Evolutionary conservation across 2,113 vertebrate species (phyloP).

Genomic region (Oceanites oceanicus): DNA sequence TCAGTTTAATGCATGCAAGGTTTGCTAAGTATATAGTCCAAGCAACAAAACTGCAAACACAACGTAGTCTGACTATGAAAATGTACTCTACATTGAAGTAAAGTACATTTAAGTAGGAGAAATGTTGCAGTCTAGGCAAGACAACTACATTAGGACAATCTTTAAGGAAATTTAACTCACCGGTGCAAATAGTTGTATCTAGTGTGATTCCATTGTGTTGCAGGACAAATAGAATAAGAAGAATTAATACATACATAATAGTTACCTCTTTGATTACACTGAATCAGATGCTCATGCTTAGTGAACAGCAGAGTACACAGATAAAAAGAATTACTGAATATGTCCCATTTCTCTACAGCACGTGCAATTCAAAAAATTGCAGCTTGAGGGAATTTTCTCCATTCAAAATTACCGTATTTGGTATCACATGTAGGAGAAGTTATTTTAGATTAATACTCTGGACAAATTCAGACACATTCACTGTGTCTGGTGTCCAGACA

Average conservation of each 20-base stretch:
- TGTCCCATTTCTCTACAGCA: conserved; percentile 30
- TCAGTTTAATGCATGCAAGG: conserved; percentile 70
- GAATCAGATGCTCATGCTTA: conserved; percentile 73
- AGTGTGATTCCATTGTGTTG: conserved; percentile 95
- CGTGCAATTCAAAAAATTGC: conserved; percentile 39
- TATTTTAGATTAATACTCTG: conserved; percentile 18
- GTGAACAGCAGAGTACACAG: conserved; percentile 58
- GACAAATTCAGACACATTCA: conserved; percentile 4
- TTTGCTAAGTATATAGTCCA: conserved; percentile 63
- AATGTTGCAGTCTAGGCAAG: conserved; percentile 56
- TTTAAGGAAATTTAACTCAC: conserved; percentile 91
- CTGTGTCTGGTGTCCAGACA: neutral
- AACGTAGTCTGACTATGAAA: neutral
- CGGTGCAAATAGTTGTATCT: conserved; percentile 99
- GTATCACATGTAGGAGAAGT: conserved; percentile 11
- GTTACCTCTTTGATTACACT: conserved; percentile 68
- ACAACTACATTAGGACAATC: conserved; percentile 77
- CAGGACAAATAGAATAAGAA: conserved; percentile 91
- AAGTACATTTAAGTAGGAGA: conserved; percentile 57
- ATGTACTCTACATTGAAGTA: conserved; percentile 56
- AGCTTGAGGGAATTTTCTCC: conserved; percentile 37
- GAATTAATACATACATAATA: conserved; percentile 81
- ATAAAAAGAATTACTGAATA: conserved; percentile 31
- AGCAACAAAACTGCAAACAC: conserved; percentile 52
- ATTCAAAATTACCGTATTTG: conserved; percentile 15